Evolutionary conservation across 2,888 invertebrate species (phyloP), one percentile per base, ranked within the genome.

Genomic region (Elaeidobius kamerunicus): DNA sequence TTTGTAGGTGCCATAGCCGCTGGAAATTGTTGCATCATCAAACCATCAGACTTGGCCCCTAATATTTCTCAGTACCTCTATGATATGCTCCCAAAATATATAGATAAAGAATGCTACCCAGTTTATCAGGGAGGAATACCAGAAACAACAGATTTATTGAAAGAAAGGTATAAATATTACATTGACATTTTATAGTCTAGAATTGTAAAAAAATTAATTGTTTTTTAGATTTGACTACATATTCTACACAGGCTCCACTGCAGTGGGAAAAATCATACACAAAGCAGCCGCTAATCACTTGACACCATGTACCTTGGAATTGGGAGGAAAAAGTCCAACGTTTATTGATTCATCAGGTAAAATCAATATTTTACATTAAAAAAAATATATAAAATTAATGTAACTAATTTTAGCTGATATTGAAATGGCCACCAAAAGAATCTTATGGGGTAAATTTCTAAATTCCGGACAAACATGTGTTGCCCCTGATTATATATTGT

Each of bases 391-490:
- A 7, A 18, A 17, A 17, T 16, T 34, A 12, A 17, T 9, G 23
- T 52, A n/a, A n/a, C n/a, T n/a, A n/a, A n/a, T 45, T 50, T 18
- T 18, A 56, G 56, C 54, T 0, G 85, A 98, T 71, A 73, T 97
- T 41, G 76, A 79, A 14, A 76, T 90, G 2, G 84, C 92, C 0
- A 84, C 84, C 0, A 89, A 84, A 67, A 80, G 99, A 17, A 77
- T 99, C 15, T 73, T 94, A 3, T 99, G 96, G 98, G 98, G 97
- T 11, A 99, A 99, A 76, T 85, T 85, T 63, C 81, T 89, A 52
- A 99, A 99, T 73, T 79, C 78, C 6, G 97, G 98, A 0, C 97
- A 99, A 76, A 95, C 95, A 0, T 98, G 98, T 73, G 88, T 99
- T 57, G 94, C 96, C 0, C 97, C 97, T 0, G 98, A 98, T 75